Base-by-base conservation (phyloP, 2,797 vertebrate genomes). In the Mormyrops boulengeri region DNA sequence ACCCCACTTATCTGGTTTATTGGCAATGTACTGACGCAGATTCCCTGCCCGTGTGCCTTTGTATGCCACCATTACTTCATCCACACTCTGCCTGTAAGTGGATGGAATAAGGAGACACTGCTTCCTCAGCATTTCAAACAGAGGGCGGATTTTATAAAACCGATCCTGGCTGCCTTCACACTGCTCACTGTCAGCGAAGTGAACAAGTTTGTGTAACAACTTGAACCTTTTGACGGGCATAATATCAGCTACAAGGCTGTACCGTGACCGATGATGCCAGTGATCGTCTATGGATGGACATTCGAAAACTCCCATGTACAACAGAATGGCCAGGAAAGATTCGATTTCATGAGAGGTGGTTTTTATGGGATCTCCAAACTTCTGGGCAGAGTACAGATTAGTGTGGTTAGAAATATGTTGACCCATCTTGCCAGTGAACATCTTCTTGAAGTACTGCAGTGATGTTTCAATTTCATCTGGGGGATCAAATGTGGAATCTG, bases 281-380 rank as follows among this genome's bases (percentile, higher is more conserved):
- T 90, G 73, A 87, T 90, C 62, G 7, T 77, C 22, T 1, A 90
- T 30, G 6, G 52, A 69, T 14, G 89, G 80, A 90, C 91, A 88
- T 57, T 85, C 2, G 19, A 66, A 90, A 89, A 89, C 50, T 91
- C 88, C 66, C 41, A 90, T 69, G 90, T 34, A 89, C 30, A 92
- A 30, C 52, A 87, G 14, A 19, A 88, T 22, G 5, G 87, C n/a
- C 60, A 88, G 26, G 30, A 88, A 88, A 19, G 1, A 57, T 57
- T 57, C 17, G n/a, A 57, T 57, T 57, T 57, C 1, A 57, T 6
- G 17, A 19, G 17, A 57, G 53, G 53, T 55, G 1, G 53, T 6
- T 19, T 19, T 55, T 55, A 55, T 55, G 53, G 17, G 3, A 4
- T 55, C 53, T 17, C 17, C 53, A 55, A 55, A 55, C 53, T 55